These are phyloP conservation scores for Dryadula phaetusa DNA, from an alignment of 2,888 invertebrate species.

Conservation along the genomic window DNA sequence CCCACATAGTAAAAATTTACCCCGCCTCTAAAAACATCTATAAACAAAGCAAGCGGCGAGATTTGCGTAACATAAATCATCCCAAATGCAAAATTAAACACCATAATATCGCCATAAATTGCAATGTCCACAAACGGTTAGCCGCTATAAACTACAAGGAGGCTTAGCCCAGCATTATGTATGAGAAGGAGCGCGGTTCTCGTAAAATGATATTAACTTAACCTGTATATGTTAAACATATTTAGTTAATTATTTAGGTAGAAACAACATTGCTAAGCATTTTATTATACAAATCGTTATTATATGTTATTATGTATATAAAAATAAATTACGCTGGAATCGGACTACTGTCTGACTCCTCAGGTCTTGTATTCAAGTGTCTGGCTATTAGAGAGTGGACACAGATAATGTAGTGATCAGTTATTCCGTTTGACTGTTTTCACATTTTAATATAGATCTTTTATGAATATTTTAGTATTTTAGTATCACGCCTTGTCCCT, in stretches of 20 bases:
- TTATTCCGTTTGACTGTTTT: no score
- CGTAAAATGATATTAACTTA: conserved; percentile 17
- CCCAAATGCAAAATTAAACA: conserved; percentile 12
- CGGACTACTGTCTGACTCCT: no score
- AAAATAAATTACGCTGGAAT: no score
- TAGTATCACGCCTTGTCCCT: no score
- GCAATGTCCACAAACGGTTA: conserved; percentile 22
- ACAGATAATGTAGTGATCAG: no score
- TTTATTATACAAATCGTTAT: no score
- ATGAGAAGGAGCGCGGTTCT: conserved; percentile 5
- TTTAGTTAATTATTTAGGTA: not conserved
- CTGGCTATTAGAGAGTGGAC: no score
- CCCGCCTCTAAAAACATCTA: not conserved
- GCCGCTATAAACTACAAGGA: conserved; percentile 25
- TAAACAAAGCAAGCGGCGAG: not conserved
- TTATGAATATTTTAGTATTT: no score
- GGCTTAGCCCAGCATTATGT: conserved; percentile 29
- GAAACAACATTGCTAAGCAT: no score
- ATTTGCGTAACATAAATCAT: not conserved
- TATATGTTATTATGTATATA: no score
- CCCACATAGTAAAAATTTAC: not conserved
- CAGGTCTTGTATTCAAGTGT: no score
- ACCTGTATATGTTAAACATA: not conserved
- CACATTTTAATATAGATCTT: no score
- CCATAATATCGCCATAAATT: conserved; percentile 30